Evolutionary conservation across 1,140 invertebrate genomes (phyloP), one percentile per base, ranked within the genome.

Genomic region (Cydia strobilella): DNA sequence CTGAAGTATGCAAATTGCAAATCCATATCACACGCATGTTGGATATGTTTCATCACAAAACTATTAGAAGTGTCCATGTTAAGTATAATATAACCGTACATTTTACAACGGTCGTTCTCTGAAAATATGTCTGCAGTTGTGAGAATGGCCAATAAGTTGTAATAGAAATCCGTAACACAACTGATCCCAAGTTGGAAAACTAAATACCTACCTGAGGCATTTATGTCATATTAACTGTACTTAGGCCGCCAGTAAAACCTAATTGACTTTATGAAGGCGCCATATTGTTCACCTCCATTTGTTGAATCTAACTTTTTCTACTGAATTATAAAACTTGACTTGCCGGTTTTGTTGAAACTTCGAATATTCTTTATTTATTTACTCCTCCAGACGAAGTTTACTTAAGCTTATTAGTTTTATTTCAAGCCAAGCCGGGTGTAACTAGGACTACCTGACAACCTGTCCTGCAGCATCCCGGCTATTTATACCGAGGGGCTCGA

Each of bases 371-470:
- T 59, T 23, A 59, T 59, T 23, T 59, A 59, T 59, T 59, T 39
- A 39, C 31, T n/a, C 65, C 65, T 35, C 15, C 35, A 69, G 65
- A 13, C 63, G 27, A 18, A 69, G 65, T 59, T 59, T 59, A 59
- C 54, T 59, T 59, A 35, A 69, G n/a, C 27, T 35, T 69, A 69
- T 39, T 69, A 69, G 65, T 69, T 69, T 69, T 69, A 69, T 69
- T 69, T 69, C 15, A 69, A 69, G 65, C 65, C 65, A 69, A 69
- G 35, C 65, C 15, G n/a, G 31, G 31, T 65, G 63, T 31, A 69
- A 35, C 65, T 69, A 69, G 65, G 27, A 59, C 51, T 74, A 79
- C 78, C 80, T 79, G 78, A 59, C 76, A 79, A 81, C 80, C 77
- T 79, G 78, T 78, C 76, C 74, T 66, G 76, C 74, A 76, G 76